These are phyloP conservation scores for Apostichopus leukothele DNA, from an alignment of 53 echinoderm and acorn worm species.

Conservation along the genomic window DNA sequence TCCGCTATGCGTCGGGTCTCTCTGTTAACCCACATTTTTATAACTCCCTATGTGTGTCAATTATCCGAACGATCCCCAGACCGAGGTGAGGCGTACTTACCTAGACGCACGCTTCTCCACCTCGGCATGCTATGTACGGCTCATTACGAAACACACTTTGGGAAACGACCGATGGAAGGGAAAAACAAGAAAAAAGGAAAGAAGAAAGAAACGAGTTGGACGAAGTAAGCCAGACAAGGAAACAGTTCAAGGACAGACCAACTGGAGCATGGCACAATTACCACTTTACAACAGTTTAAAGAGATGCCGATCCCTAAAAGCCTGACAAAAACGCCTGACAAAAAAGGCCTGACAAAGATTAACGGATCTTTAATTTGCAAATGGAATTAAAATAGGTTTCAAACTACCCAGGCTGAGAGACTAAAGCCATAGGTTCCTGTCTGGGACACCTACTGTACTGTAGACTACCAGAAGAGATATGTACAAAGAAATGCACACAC, in stretches of 20 bases:
- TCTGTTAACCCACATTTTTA: conserved; percentile 20
- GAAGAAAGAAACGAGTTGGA: background rate
- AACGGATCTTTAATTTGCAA: no score
- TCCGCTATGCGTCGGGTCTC: conserved; percentile 10
- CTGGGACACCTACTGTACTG: background rate
- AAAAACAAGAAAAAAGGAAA: background rate
- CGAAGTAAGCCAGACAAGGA: conserved; percentile 12
- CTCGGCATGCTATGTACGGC: no score
- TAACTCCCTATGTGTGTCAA: background rate
- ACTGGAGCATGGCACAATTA: conserved; percentile 37
- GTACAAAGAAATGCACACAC: no score
- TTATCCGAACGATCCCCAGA: background rate
- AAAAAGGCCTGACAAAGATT: no score
- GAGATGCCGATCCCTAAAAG: background rate
- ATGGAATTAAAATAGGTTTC: no score
- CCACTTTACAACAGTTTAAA: background rate
- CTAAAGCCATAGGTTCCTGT: background rate
- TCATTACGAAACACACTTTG: no score
- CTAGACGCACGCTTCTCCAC: background rate
- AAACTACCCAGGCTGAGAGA: no score
- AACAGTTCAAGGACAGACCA: conserved; percentile 40
- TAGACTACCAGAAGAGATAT: no score
- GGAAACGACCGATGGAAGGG: background rate
- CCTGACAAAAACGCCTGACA: no score
- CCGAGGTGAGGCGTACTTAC: background rate